phyloP scores from a whole-genome alignment of 53 echinoderm and acorn worm genomes.

The Arbacia lixula region DNA sequence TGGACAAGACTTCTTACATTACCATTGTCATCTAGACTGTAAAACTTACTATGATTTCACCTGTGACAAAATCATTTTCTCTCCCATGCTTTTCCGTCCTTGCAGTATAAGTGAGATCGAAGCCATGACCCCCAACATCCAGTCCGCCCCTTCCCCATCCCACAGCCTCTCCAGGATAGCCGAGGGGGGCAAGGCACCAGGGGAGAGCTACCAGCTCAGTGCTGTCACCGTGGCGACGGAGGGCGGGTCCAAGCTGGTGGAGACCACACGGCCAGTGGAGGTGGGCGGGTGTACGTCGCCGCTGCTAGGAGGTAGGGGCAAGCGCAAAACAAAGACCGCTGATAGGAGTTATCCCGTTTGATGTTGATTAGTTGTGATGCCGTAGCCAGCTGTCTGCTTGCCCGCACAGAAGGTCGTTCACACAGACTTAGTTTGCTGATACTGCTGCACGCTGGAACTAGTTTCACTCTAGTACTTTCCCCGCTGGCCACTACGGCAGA shows the following conservation, averaged over 20 bases:
- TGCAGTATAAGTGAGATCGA: constrained; percentile 69
- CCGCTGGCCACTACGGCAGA: no score
- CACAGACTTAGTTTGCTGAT: no score
- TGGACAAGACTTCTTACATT: no score
- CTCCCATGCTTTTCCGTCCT: neutral
- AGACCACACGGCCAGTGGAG: constrained; percentile 51
- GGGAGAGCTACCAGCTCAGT: constrained; percentile 85
- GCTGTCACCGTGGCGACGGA: constrained; percentile 67
- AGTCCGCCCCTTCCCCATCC: constrained; percentile 50
- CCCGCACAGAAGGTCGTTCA: no score
- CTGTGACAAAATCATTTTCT: neutral
- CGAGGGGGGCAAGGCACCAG: neutral
- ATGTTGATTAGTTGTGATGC: no score
- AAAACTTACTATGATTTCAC: no score
- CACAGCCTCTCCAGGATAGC: constrained; percentile 36
- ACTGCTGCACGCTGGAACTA: no score
- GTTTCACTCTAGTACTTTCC: no score
- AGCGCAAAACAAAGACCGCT: constrained; percentile 36
- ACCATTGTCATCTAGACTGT: no score
- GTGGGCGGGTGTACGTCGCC: constrained; percentile 57
- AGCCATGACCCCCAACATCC: constrained; percentile 63
- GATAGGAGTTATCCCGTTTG: constrained; percentile 67
- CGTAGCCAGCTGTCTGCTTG: no score
- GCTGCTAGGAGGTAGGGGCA: constrained; percentile 68
- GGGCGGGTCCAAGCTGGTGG: constrained; percentile 44